Evolutionary conservation across 1,140 invertebrate genomes (phyloP), one percentile per base, ranked within the genome.

Genomic region (Lepidostoma basale): DNA sequence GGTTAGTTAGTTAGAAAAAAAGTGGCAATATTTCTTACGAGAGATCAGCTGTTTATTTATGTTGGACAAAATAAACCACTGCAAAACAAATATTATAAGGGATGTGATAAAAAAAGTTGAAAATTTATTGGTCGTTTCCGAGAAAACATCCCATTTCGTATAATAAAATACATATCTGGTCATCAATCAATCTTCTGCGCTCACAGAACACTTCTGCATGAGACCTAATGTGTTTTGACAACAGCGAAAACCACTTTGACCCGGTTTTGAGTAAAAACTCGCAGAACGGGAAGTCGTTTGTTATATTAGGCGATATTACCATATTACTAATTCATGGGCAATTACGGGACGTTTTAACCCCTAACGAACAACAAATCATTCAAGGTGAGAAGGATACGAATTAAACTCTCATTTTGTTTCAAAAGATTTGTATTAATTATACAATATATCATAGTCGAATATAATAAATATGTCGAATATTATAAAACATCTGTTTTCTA

Each of bases 161-260:
- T 12, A 36, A 36, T 6, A 36, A 12, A n/a, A 36, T 18, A 47
- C 16, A 36, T 16, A 22, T 42, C n/a, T 0, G 56, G 36, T 28
- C 56, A 45, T 45, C 22, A 62, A 64, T 64, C 62, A 39, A n/a
- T 64, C 45, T 23, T 52, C 62, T 10, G 2, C 36, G 8, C 9
- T 16, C 14, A 8, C 0, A 1, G 16, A 60, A 26, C 26, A 26
- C 42, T 23, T 60, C 39, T 8, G 14, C 25, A 26, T 18, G 22
- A 30, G 18, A 39, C 45, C 20, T 64, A 52, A 64, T 64, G 62
- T 64, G 47, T 64, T 64, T 45, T 64, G 62, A 64, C 62, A 63
- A 47, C 62, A 64, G 18, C 3, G 12, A 49, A 49, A 40, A n/a
- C 39, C 39, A 64, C 47, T 26, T 16, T 6, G 20, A 28, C 40